Evolutionary conservation across 2,797 vertebrate species (phyloP), one percentile per base, ranked within the genome.

Genomic region (Sparus aurata): DNA sequence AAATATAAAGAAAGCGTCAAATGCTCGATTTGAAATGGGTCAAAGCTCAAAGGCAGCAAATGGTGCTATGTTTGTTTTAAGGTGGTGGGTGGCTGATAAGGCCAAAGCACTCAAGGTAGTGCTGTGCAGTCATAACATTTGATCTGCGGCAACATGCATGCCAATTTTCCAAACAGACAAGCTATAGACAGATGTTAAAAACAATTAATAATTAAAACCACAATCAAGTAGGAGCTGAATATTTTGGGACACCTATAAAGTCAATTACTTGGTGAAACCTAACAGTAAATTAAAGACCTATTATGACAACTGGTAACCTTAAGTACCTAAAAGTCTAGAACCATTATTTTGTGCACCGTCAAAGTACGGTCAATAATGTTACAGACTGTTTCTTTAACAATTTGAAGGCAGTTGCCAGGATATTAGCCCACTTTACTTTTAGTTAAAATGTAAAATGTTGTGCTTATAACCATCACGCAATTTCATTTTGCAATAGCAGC

Each of bases 31-130:
- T 60, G 18, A 23, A 64, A 18, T 1, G 4, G 38, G 54, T 63
- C 52, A 74, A 54, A 74, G 49, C 20, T 77, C 47, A 79, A 70
- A 60, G 46, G 55, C 46, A 79, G 30, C 27, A 60, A 61, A 60
- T 16, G 45, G 43, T 46, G 55, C 43, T 34, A 25, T 68, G 41
- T 73, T 68, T 76, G 20, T 73, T 45, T 38, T 20, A 76, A 71
- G 18, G 6, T 67, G 13, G 50, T 54, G 53, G 13, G 50, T 54
- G 53, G 52, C 25, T 60, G 38, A 72, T 75, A n/a, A 74, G 52
- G 13, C n/a, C 13, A 54, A 54, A 34, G 23, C 50, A 12, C 10
- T 57, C 34, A 43, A 54, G 41, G 25, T 41, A 20, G 17, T 17
- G 45, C 10, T 38, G 1, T 55, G 43, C 23, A 58, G 30, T 38